Percentiles rank a stretch among this genome's conserved stretches.
These are phyloP conservation scores for Enteromius argenteus DNA, from an alignment of 2,797 vertebrate species.

Conservation along the genomic window DNA sequence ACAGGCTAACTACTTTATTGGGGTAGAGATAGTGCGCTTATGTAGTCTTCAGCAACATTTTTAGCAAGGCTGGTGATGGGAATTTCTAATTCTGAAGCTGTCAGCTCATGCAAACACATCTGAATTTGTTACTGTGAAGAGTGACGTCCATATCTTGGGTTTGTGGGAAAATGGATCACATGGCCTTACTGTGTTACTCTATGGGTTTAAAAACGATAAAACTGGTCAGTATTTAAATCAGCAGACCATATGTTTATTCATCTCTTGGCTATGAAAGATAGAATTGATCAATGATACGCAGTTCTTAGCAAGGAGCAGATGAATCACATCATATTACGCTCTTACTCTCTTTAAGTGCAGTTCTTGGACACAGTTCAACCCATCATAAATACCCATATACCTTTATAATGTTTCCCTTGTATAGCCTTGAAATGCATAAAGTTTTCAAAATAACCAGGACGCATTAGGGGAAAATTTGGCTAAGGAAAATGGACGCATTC, in stretches of 20 bases:
- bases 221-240: slow-evolving; percentile 55
- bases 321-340: slow-evolving; percentile 12
- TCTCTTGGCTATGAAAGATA: slow-evolving; percentile 43
- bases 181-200: slow-evolving; percentile 53
- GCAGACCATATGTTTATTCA: slow-evolving; percentile 37
- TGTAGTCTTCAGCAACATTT: slow-evolving; percentile 35
- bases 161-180: slow-evolving; percentile 26
- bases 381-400: slow-evolving; percentile 42
- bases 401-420: slow-evolving; percentile 35
- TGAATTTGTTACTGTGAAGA: slow-evolving; percentile 35
- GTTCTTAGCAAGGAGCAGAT: slow-evolving; percentile 35
- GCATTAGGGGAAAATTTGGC: slow-evolving; percentile 25
- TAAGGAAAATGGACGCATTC: slow-evolving; percentile 7
- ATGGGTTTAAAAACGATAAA: slow-evolving; percentile 29
- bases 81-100: slow-evolving; percentile 25
- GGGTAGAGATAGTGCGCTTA: slow-evolving; percentile 46
- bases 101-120: slow-evolving; percentile 31
- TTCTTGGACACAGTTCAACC: slow-evolving; percentile 41
- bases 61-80: background rate
- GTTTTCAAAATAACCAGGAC: slow-evolving; percentile 40
- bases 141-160: slow-evolving; percentile 29
- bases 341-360: slow-evolving; percentile 41
- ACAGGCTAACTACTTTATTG: slow-evolving; percentile 33
- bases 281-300: slow-evolving; percentile 40
- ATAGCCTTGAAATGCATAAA: slow-evolving; percentile 34